phyloP scores from a whole-genome alignment of 2,888 invertebrate species.

The Hemicrepidius hirtus region DNA sequence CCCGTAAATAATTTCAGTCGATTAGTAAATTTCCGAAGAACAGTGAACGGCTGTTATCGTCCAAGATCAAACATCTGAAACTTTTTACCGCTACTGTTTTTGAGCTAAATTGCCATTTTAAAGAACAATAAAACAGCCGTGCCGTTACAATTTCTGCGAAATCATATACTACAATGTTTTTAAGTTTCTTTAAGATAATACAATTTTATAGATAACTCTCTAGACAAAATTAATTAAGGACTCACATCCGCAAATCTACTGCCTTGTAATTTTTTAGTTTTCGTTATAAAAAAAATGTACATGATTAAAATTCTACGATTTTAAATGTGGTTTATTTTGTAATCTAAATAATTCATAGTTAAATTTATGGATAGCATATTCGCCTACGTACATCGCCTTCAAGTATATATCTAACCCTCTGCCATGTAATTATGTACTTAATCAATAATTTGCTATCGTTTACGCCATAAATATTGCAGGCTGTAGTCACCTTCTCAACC shows the following conservation, averaged over 20 bases:
- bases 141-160: conserved; percentile 9
- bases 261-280: too few relatives aligned
- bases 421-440: conserved; percentile 39
- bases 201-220: too few relatives aligned
- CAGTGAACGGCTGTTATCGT: conserved; percentile 7
- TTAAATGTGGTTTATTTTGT: conserved; percentile 26
- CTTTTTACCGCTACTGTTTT: conserved; percentile 13
- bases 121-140: conserved; percentile 21
- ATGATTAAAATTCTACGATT: too few relatives aligned
- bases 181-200: too few relatives aligned
- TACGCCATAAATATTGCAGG: conserved; percentile 20
- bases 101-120: conserved; percentile 19
- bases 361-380: conserved; percentile 43
- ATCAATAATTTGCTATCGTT: conserved; percentile 46
- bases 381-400: conserved; percentile 36
- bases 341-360: conserved; percentile 43
- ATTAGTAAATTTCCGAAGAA: conserved; percentile 18
- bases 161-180: neutral
- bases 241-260: too few relatives aligned
- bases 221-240: too few relatives aligned
- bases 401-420: conserved; percentile 26
- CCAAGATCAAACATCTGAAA: conserved; percentile 13
- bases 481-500: conserved; percentile 11
- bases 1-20: conserved; percentile 6
- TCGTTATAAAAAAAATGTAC: too few relatives aligned